Evolutionary conservation across 1,140 invertebrate genomes (phyloP).

Genomic region (Drosophila kurseongensis): DNA sequence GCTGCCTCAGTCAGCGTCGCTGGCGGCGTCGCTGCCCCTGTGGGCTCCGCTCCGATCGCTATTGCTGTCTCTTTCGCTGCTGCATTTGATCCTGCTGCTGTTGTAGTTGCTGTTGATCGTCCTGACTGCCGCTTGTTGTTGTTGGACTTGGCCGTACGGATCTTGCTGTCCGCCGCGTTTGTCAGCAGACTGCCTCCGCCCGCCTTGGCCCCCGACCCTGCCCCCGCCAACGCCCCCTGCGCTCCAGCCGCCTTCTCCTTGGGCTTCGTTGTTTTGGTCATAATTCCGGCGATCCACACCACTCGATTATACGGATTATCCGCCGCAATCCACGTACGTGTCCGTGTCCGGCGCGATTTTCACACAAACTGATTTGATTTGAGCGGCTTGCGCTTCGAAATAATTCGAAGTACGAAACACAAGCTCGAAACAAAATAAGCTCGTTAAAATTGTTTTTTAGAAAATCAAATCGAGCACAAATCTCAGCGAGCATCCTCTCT

Average conservation of each 20-base stretch:
- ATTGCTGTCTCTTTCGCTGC: slow-evolving; percentile 60
- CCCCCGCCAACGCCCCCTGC: background rate
- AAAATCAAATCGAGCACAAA: slow-evolving; percentile 51
- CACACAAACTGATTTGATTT: slow-evolving; percentile 58
- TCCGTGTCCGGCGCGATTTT: slow-evolving; percentile 79
- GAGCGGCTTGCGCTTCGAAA: slow-evolving; percentile 57
- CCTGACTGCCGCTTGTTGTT: slow-evolving; percentile 54
- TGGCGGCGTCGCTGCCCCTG: slow-evolving; percentile 35
- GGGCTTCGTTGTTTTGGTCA: slow-evolving; percentile 69
- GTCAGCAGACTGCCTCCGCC: slow-evolving; percentile 49
- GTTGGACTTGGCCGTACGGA: slow-evolving; percentile 66
- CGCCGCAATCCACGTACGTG: slow-evolving; percentile 66
- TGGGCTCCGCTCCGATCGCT: slow-evolving; percentile 40
- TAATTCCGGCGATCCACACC: slow-evolving; percentile 15
- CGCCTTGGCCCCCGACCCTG: slow-evolving; percentile 21
- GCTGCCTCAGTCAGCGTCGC: slow-evolving; percentile 30
- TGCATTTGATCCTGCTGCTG: slow-evolving; percentile 52
- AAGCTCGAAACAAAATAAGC: slow-evolving; percentile 48
- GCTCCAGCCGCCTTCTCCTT: slow-evolving; percentile 58
- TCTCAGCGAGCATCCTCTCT: slow-evolving; percentile 24
- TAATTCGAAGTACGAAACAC: slow-evolving; percentile 64
- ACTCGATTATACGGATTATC: slow-evolving; percentile 29
- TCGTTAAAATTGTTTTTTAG: slow-evolving; percentile 70
- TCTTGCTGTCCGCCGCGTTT: slow-evolving; percentile 78
- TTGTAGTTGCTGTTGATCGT: slow-evolving; percentile 18